Conservation (phyloP, 2,797 vertebrate species). For the Tragelaphus eurycerus region DNA sequence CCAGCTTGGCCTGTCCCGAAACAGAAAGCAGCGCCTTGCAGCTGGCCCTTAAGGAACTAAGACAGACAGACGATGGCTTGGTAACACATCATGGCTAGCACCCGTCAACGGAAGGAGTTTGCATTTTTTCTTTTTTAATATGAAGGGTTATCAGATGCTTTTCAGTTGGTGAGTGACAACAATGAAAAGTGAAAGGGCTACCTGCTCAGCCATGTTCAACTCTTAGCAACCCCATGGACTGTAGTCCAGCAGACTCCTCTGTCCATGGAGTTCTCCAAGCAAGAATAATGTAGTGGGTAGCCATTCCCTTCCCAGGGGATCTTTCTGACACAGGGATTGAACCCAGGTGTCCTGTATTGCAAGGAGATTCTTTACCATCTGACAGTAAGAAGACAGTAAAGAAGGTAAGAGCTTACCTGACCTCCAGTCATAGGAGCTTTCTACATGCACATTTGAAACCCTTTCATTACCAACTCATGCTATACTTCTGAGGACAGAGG, state of each 20-base stretch:
- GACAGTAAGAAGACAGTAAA: background rate
- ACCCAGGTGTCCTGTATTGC: background rate
- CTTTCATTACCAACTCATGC: background rate
- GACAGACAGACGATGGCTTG: too few species aligned
- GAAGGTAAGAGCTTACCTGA: background rate
- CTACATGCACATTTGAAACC: background rate
- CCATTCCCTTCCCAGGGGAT: background rate
- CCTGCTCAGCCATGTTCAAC: background rate
- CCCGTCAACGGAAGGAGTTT: background rate
- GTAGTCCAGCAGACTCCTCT: background rate
- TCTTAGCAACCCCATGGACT: background rate
- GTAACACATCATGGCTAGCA: background rate
- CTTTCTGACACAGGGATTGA: background rate
- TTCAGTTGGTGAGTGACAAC: background rate
- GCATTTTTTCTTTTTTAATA: background rate
- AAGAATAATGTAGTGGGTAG: background rate
- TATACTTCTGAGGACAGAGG: background rate
- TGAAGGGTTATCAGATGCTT: background rate
- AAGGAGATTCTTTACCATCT: background rate
- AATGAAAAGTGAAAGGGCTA: background rate
- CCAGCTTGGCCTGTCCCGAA: background rate
- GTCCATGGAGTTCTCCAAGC: background rate
- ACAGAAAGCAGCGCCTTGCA: background rate
- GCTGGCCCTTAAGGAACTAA: background rate
- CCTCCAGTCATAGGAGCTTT: background rate